Evolutionary conservation across 1,140 invertebrate genomes (phyloP), one percentile per base, ranked within the genome.

Genomic region (Microplitis demolitor): DNA sequence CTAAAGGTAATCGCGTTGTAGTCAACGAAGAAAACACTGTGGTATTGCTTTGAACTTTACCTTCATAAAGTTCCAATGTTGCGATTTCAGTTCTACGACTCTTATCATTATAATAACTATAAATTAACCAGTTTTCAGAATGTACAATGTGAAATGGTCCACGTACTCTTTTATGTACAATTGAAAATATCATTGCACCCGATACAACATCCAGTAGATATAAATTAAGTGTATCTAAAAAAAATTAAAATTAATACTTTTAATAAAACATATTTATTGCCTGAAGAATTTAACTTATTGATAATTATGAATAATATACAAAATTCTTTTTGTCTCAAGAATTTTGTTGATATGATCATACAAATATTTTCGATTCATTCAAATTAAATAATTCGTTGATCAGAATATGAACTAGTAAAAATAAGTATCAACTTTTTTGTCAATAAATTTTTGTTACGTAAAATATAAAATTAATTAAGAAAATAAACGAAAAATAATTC

Each of bases 101-200:
- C 85, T 98, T 98, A 75, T 98, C 96, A 87, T 96, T 99, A 84
- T 94, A 98, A 83, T 95, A 98, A 64, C 94, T 91, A 86, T 99
- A 99, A 62, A 98, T 93, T 24, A 99, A 80, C 95, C 96, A 99
- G 88, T 99, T 98, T 87, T 99, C 98, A 0, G 96, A 96, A 88
- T 99, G 97, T 34, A 99, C 93, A 63, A 98, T 88, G 81, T 96
- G 92, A 56, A 98, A 87, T 8, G 97, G 95, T 5, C 93, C 92
- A 56, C 91, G 90, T 39, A 94, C 93, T 82, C 93, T 90, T 74
- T 94, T 93, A 83, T 97, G 95, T 71, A 89, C 89, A 74, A 92
- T 90, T 1, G 93, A 92, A 76, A 91, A 91, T 67, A 95, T 88
- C 71, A 95, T 88, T 2, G 90, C 88, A 37, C 95, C 98, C 39